Conservation (phyloP, 2,888 invertebrate species). For the Acrobasis consociella region DNA sequence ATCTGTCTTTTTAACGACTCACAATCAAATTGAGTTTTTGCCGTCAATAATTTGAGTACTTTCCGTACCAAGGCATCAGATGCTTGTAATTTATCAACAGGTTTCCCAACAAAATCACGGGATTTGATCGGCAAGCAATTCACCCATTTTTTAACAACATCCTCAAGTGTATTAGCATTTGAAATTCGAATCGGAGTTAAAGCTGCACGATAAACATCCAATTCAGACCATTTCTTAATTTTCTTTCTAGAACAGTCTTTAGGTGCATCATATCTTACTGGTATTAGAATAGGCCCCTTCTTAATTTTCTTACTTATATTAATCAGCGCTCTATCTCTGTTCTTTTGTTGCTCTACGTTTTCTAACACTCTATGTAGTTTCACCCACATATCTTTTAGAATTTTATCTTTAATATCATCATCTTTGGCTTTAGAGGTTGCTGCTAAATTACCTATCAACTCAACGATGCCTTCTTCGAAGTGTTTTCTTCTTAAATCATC, state of each 20-base stretch:
- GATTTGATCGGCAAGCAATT: slow-evolving; percentile 41
- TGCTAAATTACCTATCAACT: slow-evolving; percentile 41
- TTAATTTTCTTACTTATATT: slow-evolving; percentile 23
- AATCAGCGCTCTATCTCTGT: slow-evolving; percentile 15
- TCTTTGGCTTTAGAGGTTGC: slow-evolving; percentile 33
- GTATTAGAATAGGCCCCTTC: slow-evolving; percentile 27
- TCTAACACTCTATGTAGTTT: slow-evolving; percentile 27
- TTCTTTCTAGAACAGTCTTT: slow-evolving; percentile 2
- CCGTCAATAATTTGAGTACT: slow-evolving; percentile 39
- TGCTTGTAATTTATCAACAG: slow-evolving; percentile 37
- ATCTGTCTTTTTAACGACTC: slow-evolving; percentile 40
- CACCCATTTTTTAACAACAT: slow-evolving; percentile 48
- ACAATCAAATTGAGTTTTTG: slow-evolving; percentile 35
- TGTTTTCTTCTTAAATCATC: slow-evolving; percentile 42
- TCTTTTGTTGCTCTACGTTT: slow-evolving; percentile 14
- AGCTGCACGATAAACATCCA: slow-evolving; percentile 33
- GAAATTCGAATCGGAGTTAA: slow-evolving; percentile 17
- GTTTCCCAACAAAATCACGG: slow-evolving; percentile 33
- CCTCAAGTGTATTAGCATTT: slow-evolving; percentile 33
- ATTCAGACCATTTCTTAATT: slow-evolving; percentile 11
- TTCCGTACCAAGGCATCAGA: slow-evolving; percentile 36
- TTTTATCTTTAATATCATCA: slow-evolving; percentile 23
- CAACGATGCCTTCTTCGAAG: slow-evolving; percentile 39
- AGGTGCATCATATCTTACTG: not conserved
- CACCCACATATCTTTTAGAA: slow-evolving; percentile 28